Evolutionary conservation across 2,888 invertebrate genomes (phyloP).

Genomic region (Gandaritis pyraliata): DNA sequence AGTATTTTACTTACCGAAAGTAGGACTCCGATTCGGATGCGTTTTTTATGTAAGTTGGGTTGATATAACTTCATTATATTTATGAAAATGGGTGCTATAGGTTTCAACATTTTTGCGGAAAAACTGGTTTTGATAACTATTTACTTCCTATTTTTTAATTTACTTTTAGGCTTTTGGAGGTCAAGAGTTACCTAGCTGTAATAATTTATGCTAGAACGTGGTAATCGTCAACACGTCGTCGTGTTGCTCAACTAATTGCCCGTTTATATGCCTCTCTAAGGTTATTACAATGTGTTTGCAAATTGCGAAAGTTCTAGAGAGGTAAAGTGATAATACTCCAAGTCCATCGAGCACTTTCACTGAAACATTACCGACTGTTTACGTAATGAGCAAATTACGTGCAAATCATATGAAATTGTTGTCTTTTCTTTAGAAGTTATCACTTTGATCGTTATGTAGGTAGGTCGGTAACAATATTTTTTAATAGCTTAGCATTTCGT

Average conservation of each 20-base stretch:
- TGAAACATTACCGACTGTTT: constrained; percentile 40
- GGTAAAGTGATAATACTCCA: constrained; percentile 49
- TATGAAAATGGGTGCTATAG: too few species aligned
- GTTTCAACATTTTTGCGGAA: too few species aligned
- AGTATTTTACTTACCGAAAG: too few species aligned
- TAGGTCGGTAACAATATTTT: neutral
- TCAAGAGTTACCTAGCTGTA: too few species aligned
- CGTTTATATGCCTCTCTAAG: constrained; percentile 13
- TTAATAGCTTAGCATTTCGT: constrained; percentile 1
- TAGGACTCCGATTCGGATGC: too few species aligned
- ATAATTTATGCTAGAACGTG: neutral
- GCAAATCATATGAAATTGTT: constrained; percentile 27
- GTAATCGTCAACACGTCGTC: constrained; percentile 4
- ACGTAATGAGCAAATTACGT: constrained; percentile 38
- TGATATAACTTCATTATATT: too few species aligned
- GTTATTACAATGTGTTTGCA: constrained; percentile 32
- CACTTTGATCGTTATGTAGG: constrained; percentile 1
- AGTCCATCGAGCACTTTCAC: constrained; percentile 50
- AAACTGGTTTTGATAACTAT: too few species aligned
- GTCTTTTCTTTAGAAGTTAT: constrained; percentile 26
- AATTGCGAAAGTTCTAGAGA: constrained; percentile 38
- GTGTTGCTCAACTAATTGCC: constrained; percentile 17
- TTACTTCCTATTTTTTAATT: too few species aligned
- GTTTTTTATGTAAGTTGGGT: too few species aligned
- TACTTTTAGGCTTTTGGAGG: too few species aligned